These are phyloP conservation scores for Tylochromis polylepis DNA, from an alignment of 2,113 vertebrate species.

Conservation along the genomic window DNA sequence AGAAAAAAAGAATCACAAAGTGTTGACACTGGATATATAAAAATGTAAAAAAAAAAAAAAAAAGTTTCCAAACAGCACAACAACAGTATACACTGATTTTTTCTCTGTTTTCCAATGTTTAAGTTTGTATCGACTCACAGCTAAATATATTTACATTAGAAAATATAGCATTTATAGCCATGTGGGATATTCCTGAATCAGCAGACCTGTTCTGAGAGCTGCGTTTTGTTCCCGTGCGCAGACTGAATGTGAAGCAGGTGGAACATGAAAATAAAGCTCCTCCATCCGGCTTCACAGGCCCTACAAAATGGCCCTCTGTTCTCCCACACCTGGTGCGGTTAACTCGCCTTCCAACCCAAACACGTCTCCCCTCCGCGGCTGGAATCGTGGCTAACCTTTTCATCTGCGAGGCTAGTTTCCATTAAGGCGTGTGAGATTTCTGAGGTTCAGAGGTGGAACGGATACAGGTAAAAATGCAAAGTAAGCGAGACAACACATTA, in stretches of 20 bases:
- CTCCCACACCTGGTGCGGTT: conserved; percentile 11
- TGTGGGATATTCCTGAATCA: conserved; percentile 51
- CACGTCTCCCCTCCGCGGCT: neutral
- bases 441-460: neutral
- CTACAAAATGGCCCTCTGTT: conserved; percentile 38
- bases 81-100: neutral
- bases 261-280: neutral
- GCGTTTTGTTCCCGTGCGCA: neutral
- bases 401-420: neutral
- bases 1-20: conserved; percentile 9
- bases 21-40: conserved; percentile 52
- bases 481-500: neutral
- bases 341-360: conserved; percentile 29
- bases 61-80: conserved; percentile 7
- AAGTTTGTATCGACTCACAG: neutral
- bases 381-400: neutral
- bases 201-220: conserved; percentile 7
- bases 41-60: conserved; percentile 34
- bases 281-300: neutral
- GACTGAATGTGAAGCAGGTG: neutral
- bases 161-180: conserved; percentile 21
- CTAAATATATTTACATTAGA: conserved; percentile 28
- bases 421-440: neutral
- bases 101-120: conserved; percentile 14
- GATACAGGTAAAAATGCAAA: neutral